A percentile compares a stretch with the other conserved stretches of the same genome.
Evolutionary conservation across 1,140 invertebrate species (phyloP).

Genomic region (Galendromus occidentalis): DNA sequence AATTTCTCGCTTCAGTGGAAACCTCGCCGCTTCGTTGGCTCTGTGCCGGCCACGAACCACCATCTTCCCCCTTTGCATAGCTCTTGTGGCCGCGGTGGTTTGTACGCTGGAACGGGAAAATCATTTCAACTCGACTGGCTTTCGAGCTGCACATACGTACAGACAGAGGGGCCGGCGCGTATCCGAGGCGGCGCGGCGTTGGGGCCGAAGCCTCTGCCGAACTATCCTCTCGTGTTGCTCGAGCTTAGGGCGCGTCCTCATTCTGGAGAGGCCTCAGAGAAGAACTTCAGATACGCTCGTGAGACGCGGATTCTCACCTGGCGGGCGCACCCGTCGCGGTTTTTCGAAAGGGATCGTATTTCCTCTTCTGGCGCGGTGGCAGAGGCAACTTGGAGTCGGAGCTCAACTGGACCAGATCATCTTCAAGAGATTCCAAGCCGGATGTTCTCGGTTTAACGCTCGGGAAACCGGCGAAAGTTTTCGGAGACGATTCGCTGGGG

Average conservation of each 20-base stretch:
- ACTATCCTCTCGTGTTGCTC: too few relatives aligned
- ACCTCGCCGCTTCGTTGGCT: neutral
- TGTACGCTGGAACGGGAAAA: too few relatives aligned
- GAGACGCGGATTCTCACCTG: neutral
- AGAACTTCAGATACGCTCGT: neutral
- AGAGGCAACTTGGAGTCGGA: neutral
- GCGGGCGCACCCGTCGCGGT: neutral
- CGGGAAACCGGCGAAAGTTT: neutral
- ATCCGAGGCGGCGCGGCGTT: too few relatives aligned
- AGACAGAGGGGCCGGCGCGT: too few relatives aligned
- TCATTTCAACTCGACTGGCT: too few relatives aligned
- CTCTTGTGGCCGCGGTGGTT: too few relatives aligned
- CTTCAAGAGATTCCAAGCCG: neutral
- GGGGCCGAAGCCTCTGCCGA: too few relatives aligned
- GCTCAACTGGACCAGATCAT: neutral
- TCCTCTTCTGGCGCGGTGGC: conserved; percentile 5
- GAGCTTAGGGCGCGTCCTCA: too few relatives aligned
- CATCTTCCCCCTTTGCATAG: neutral
- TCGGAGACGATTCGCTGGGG: neutral
- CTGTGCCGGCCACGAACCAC: neutral
- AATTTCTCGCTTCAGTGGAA: too few relatives aligned
- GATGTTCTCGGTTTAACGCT: neutral
- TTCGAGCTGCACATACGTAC: too few relatives aligned
- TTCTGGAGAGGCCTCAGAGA: too few relatives aligned
- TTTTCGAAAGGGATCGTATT: neutral